Percentiles rank a stretch among this genome's conserved stretches.
phyloP scores from a whole-genome alignment of 2,113 vertebrate genomes.

The Nycticryphes semicollaris region DNA sequence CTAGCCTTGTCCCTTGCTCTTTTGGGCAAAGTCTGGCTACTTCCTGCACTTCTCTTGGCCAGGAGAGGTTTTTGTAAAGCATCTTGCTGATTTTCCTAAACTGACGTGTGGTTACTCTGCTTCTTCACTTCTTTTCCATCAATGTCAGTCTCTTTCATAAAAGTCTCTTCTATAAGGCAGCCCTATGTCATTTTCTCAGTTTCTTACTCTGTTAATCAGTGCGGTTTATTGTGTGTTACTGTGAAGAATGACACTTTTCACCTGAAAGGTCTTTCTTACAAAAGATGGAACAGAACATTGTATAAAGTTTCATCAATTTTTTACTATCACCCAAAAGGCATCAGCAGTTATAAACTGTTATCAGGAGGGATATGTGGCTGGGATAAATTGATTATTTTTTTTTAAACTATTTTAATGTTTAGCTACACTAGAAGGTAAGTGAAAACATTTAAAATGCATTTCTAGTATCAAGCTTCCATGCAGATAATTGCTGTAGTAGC shows the following conservation, averaged over 20 bases:
- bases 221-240: not conserved
- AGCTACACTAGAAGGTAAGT: not conserved
- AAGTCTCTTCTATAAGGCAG: not conserved
- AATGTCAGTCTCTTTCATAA: not conserved
- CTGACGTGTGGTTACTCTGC: not conserved
- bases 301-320: not conserved
- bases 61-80: not conserved
- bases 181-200: not conserved
- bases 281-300: not conserved
- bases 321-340: not conserved
- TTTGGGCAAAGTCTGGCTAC: not conserved
- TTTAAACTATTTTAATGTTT: not conserved
- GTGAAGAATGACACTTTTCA: not conserved
- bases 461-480: not conserved
- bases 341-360: not conserved
- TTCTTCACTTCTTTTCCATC: not conserved
- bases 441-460: not conserved
- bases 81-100: not conserved
- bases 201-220: not conserved
- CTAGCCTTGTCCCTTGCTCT: not conserved
- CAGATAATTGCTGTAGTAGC: constrained; percentile 5
- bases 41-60: not conserved
- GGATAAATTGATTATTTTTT: not conserved
- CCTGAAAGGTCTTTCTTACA: not conserved
- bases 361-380: not conserved